These are phyloP conservation scores for Cetoscarus ocellatus DNA, from an alignment of 2,797 vertebrate species.

Conservation along the genomic window DNA sequence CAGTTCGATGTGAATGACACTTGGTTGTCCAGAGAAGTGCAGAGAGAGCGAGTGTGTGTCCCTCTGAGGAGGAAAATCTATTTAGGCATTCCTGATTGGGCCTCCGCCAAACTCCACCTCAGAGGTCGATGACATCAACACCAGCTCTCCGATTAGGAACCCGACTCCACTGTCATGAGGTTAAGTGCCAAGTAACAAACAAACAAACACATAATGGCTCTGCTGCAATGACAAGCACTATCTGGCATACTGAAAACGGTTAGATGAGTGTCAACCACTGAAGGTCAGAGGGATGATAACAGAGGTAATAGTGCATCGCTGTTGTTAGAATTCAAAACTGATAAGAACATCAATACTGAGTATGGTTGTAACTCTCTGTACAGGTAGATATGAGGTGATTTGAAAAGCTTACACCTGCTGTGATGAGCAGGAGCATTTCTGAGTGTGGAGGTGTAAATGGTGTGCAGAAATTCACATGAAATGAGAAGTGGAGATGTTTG, in stretches of 20 bases:
- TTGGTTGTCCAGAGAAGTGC: slow-evolving; percentile 77
- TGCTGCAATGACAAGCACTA: slow-evolving; percentile 55
- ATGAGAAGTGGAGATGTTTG: slow-evolving; percentile 29
- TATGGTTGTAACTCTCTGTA: slow-evolving; percentile 72
- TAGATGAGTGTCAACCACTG: slow-evolving; percentile 14
- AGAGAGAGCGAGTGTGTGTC: slow-evolving; percentile 40
- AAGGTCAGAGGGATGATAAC: slow-evolving; percentile 55
- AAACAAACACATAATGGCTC: slow-evolving; percentile 70
- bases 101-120: slow-evolving; percentile 40
- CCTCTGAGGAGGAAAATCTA: slow-evolving; percentile 40
- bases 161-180: slow-evolving; percentile 64
- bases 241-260: slow-evolving; percentile 37
- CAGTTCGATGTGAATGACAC: slow-evolving; percentile 63
- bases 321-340: slow-evolving; percentile 40
- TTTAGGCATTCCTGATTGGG: slow-evolving; percentile 36
- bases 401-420: slow-evolving; percentile 49
- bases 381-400: slow-evolving; percentile 74
- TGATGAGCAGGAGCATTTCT: slow-evolving; percentile 30
- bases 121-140: slow-evolving; percentile 54
- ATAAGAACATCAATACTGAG: slow-evolving; percentile 78
- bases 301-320: slow-evolving; percentile 77
- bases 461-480: slow-evolving; percentile 63
- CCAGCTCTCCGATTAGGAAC: slow-evolving; percentile 57
- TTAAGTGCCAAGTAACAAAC: slow-evolving; percentile 85
- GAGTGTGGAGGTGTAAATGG: slow-evolving; percentile 70